Percentiles rank a stretch among this genome's conserved stretches.
These are phyloP conservation scores for Sceloporus undulatus DNA, from an alignment of 2,113 vertebrate genomes.

Conservation along the genomic window DNA sequence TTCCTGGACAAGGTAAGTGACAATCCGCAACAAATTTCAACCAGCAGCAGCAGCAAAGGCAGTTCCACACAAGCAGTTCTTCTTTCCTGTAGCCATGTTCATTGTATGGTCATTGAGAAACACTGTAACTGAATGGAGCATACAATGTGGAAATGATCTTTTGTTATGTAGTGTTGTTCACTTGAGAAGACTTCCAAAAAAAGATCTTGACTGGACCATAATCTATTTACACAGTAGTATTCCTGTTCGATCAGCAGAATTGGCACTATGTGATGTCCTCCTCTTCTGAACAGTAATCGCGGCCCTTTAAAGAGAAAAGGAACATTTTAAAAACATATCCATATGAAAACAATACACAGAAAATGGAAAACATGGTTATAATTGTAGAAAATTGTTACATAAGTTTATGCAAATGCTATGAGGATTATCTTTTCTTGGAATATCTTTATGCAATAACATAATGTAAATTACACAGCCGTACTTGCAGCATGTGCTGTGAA, in stretches of 20 bases:
- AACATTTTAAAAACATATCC: conserved; percentile 9
- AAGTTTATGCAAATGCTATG: background rate
- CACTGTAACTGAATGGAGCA: conserved; percentile 82
- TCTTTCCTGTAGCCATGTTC: conserved; percentile 74
- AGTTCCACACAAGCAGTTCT: conserved; percentile 74
- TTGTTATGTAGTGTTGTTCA: conserved; percentile 73
- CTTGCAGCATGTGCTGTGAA: background rate
- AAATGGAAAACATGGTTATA: conserved; percentile 16
- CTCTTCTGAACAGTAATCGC: conserved; percentile 96
- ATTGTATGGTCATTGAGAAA: conserved; percentile 81
- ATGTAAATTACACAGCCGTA: background rate
- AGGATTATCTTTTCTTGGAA: background rate
- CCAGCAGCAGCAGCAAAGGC: conserved; percentile 83
- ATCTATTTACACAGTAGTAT: conserved; percentile 85
- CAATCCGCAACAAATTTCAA: conserved; percentile 81
- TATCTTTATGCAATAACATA: background rate
- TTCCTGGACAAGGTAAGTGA: conserved; percentile 81
- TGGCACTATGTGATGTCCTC: conserved; percentile 95
- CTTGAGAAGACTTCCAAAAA: conserved; percentile 74
- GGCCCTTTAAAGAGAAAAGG: conserved; percentile 81
- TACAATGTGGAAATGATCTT: conserved; percentile 78
- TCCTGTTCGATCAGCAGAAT: conserved; percentile 65
- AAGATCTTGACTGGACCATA: conserved; percentile 76
- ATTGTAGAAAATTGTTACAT: background rate
- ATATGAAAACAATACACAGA: conserved; percentile 9